Evolutionary conservation across 2,888 invertebrate genomes (phyloP).

Genomic region (Bellardia bayeri): DNA sequence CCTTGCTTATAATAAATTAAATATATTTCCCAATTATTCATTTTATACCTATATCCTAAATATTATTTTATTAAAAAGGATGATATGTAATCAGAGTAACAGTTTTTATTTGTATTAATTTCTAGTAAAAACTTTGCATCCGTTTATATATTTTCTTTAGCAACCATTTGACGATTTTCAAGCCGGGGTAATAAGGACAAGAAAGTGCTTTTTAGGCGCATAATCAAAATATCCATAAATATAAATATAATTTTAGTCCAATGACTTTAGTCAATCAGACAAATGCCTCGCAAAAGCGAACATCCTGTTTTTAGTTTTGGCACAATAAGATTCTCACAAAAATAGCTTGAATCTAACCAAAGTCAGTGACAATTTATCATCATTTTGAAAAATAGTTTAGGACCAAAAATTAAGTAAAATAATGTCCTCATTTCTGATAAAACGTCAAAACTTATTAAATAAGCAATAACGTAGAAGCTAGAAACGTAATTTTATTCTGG

Average conservation of each 20-base stretch:
- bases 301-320: slow-evolving; percentile 75
- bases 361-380: slow-evolving; percentile 81
- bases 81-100: slow-evolving; percentile 69
- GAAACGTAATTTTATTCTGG: slow-evolving; percentile 51
- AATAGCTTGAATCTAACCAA: slow-evolving; percentile 81
- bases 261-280: slow-evolving; percentile 72
- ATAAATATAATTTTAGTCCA: not conserved
- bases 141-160: slow-evolving; percentile 66
- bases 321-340: slow-evolving; percentile 78
- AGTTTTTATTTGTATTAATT: slow-evolving; percentile 37
- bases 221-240: not conserved
- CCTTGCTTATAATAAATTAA: slow-evolving; percentile 42
- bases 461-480: slow-evolving; percentile 20
- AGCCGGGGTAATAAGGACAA: slow-evolving; percentile 66
- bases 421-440: not conserved
- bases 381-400: slow-evolving; percentile 75
- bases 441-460: not conserved
- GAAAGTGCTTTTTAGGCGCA: slow-evolving; percentile 68
- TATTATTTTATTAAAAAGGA: not conserved
- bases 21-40: too few species aligned
- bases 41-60: not conserved
- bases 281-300: slow-evolving; percentile 76
- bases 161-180: slow-evolving; percentile 77
- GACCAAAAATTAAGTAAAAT: not conserved
- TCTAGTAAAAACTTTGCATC: slow-evolving; percentile 71